Base-by-base conservation (phyloP, 53 echinoderm and acorn worm genomes). In the Holothuria scabra region DNA sequence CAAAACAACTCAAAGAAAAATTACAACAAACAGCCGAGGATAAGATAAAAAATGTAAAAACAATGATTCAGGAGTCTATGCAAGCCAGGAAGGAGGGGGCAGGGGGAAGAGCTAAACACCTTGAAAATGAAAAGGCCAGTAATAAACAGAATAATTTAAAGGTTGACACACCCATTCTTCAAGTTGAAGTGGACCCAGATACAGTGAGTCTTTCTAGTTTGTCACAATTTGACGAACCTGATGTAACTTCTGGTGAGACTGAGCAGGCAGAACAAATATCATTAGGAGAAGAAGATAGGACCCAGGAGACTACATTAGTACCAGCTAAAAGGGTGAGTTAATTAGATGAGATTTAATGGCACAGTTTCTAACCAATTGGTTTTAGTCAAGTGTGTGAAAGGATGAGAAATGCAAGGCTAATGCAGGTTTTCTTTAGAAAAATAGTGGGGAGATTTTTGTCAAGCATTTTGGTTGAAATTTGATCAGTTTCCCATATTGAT, bases 171-270 rank as follows among this genome's bases (percentile, higher is more conserved):
- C 62, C 63, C 20, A 41, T 32, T 25, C 16, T 81, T 26, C n/a
- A 46, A 8, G 33, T 63, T 11, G 86, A 74, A 18, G 60, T 86
- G 16, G 96, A 96, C 60, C 70, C 90, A 0, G 96, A 96, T 68
- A 83, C 92, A 19, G 89, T 96, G 48, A 95, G 96, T 81, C 86
- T 95, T 10, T 89, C 90, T 65, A 96, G 96, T 84, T 41, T 92
- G 5, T 89, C 90, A 1, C 86, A 89, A 82, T 72, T 84, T 16
- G 95, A 95, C 71, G 95, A 95, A 30, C 48, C 56, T 28, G 80
- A 76, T 65, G 68, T 46, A 0, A 29, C 78, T 24, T 13, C 72
- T 28, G 67, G 81, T 12, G 85, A 85, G 19, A 56, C 21, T 1
- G 76, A 76, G 28, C 75, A 75, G 60, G 46, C 72, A 56, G 85